Conservation (phyloP, 2,113 vertebrate species). For the Onychostoma macrolepis region DNA sequence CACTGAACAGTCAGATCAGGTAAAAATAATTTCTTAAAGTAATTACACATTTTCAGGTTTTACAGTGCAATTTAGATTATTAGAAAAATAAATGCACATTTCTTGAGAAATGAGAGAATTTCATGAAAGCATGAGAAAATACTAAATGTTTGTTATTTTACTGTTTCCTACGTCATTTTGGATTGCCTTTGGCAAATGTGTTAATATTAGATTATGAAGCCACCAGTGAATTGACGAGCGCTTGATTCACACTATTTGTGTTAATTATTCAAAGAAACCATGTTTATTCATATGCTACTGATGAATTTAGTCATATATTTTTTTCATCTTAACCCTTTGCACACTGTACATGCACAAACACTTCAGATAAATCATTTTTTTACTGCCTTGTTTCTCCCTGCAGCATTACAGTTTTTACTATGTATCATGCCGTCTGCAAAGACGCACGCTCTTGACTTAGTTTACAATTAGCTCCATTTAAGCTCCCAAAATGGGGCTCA, state of each 20-base stretch:
- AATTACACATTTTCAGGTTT: neutral
- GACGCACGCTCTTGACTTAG: slow-evolving; percentile 25
- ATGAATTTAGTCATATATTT: neutral
- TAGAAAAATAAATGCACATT: neutral
- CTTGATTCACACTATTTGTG: neutral
- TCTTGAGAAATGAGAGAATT: neutral
- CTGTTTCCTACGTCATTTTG: neutral
- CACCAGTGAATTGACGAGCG: neutral
- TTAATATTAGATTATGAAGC: slow-evolving; percentile 5
- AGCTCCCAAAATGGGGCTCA: slow-evolving; percentile 43
- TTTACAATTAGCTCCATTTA: slow-evolving; percentile 52
- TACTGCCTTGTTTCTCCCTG: neutral
- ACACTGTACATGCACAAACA: neutral
- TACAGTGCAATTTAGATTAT: neutral
- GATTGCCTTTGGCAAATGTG: neutral
- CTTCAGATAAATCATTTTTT: slow-evolving; percentile 15
- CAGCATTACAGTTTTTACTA: slow-evolving; percentile 18
- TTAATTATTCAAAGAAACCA: slow-evolving; percentile 9
- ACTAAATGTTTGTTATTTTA: neutral
- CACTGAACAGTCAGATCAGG: neutral
- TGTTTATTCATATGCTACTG: neutral
- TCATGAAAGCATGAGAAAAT: neutral
- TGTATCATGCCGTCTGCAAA: slow-evolving; percentile 26
- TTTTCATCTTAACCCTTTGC: neutral
- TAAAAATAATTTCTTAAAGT: neutral